Evolutionary conservation across 2,113 vertebrate species (phyloP), one percentile per base, ranked within the genome.

Genomic region (Ancistrus triradiatus): DNA sequence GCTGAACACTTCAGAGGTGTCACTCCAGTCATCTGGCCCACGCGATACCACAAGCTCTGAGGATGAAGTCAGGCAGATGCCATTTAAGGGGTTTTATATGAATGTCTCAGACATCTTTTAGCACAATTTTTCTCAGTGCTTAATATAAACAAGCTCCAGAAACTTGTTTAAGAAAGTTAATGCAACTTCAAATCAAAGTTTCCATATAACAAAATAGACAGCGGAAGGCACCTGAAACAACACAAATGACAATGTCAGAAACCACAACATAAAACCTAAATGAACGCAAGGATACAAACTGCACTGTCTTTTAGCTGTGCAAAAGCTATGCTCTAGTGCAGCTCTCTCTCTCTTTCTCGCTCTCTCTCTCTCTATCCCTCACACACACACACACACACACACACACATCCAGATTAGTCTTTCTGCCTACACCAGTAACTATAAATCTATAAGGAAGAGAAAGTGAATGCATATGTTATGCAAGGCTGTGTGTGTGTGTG

Each of bases 161-260:
- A n/a, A n/a, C 74, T 85, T 81, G 67, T 74, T 84, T 80, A 80
- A 71, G 72, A 80, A 67, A 67, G 63, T 59, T 33, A 63, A 68
- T 52, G 53, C 53, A 73, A 70, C 37, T 48, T 68, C 43, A 33
- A 64, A 47, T 53, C 52, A 42, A 65, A 13, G 37, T 84, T 78
- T 76, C 77, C 64, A 78, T 80, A 67, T 78, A 84, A 87, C 81
- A 84, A 83, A 84, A 87, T 81, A 78, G 78, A 78, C 85, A 86
- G 83, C 84, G 86, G 84, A 88, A 90, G 86, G 86, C 87, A 87
- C 83, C 82, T 80, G 79, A 83, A 88, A 86, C 76, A 85, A 88
- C 75, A 81, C 79, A 70, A 74, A 81, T 70, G 3, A 86, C 79
- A 78, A 73, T 77, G 72, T 65, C 61, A 77, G 76, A 80, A 78